Evolutionary conservation across 2,113 vertebrate species (phyloP), one percentile per base, ranked within the genome.

Genomic region (Myrmophylax atrothorax): DNA sequence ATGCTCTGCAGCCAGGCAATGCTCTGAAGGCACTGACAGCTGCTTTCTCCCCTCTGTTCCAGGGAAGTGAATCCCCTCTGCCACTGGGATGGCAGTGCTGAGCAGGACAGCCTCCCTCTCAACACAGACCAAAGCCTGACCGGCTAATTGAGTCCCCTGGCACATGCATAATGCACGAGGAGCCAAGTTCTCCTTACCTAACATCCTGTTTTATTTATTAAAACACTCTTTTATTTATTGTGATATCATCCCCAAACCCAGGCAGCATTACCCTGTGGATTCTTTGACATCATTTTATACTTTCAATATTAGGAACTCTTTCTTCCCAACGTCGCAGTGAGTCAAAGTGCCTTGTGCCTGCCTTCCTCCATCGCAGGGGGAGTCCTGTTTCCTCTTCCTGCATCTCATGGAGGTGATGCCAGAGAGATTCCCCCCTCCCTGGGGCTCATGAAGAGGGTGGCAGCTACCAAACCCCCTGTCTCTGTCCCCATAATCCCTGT

Each of bases 131-230:
- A 93, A 79, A 96, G 87, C 63, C 6, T 20, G 58, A 20, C 58
- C 7, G 0, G 68, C 89, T 96, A 97, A 97, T 97, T 97, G 93
- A 89, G 38, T 97, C 97, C 96, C 96, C 76, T 4, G 92, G 66
- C 94, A 91, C 97, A 92, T 96, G 63, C 82, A 96, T 97, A 84
- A 96, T 94, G 91, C 93, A 95, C 3, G 3, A 82, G 49, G 37
- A 92, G 76, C 42, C 68, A 67, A 40, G 47, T 58, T 38, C 62
- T 46, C 53, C 59, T 69, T 66, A 31, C 37, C 33, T 76, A 42
- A 73, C 85, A 56, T 73, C 18, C 66, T 85, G 64, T 46, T 97
- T 95, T 91, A 94, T 96, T 93, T 92, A 93, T 94, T 58, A 56
- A 83, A 80, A 25, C 20, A 1, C 64, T 92, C 74, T 77, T 92